Evolutionary conservation across 53 echinoderm and acorn worm genomes (phyloP), one percentile per base, ranked within the genome.

Genomic region (Holothuria scabra): DNA sequence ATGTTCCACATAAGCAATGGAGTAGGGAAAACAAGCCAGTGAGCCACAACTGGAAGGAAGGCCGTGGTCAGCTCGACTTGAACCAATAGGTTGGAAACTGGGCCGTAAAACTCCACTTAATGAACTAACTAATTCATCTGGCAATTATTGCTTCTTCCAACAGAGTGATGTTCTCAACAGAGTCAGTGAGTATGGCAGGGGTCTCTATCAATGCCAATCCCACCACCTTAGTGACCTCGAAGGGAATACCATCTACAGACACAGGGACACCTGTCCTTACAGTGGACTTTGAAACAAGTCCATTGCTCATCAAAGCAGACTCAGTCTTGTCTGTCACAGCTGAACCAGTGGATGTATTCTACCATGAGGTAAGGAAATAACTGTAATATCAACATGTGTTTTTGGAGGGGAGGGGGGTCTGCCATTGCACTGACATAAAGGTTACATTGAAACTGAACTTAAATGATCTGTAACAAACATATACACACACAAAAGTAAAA

Each of bases 211-310:
- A 88, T 57, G 33, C 68, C 14, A 92, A 96, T 20, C 88, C 88
- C 32, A 90, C 94, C 23, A 87, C 93, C 75, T 60, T 96, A 21
- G 49, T 96, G 76, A 94, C 97, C 4, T 92, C 97, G 0, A 92
- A 92, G 91, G 94, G 92, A 55, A 65, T 85, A 24, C 85, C 88
- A 46, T 78, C 85, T 59, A 91, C 90, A 8, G 90, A 91, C 26
- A 84, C 84, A 41, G 88, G 88, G 8, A 80, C 86, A 9, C 92
- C 94, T 56, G 88, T 97, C 61, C 91, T 97, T 85, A 92, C 84
- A n/a, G 75, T 94, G 25, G 97, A 97, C 85, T 94, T 97, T 79
- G 97, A 97, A 84, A 91, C 92, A 16, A 86, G 81, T 37, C 97
- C 97, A 7, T 85, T 90, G 66, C 68, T 67, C 25, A 90, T 94